Evolutionary conservation across 1,140 invertebrate species (phyloP).

Genomic region (Arctopsyche grandis): DNA sequence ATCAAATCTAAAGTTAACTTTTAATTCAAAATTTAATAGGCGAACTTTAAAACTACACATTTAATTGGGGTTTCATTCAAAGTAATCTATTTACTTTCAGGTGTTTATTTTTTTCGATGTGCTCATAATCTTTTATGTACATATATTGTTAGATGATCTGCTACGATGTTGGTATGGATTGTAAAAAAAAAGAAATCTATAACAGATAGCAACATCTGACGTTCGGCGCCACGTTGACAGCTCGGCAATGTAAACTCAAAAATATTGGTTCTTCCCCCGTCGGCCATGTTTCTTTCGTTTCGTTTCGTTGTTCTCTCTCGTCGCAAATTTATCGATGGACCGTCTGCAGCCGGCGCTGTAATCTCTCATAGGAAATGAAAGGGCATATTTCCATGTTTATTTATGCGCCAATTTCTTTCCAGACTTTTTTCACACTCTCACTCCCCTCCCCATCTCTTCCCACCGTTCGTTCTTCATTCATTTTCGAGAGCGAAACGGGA

Average conservation of each 20-base stretch:
- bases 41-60: no score
- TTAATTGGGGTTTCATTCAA: no score
- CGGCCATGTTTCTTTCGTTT: background rate
- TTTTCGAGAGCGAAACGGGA: background rate
- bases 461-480: conserved; percentile 12
- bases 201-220: background rate
- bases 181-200: background rate
- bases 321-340: conserved; percentile 52
- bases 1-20: no score
- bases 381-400: conserved; percentile 54
- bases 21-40: no score
- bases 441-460: background rate
- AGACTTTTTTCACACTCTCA: background rate
- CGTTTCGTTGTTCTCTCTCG: conserved; percentile 36
- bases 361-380: conserved; percentile 55
- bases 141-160: no score
- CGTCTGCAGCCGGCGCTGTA: conserved; percentile 49
- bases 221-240: conserved; percentile 9
- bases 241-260: conserved; percentile 13
- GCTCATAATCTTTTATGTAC: no score
- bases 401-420: conserved; percentile 53
- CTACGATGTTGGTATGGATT: no score
- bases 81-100: no score
- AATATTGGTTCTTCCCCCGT: conserved; percentile 3
- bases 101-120: no score